These are phyloP conservation scores for Oreohelix idahoensis DNA, from an alignment of 1,140 invertebrate species.

Conservation along the genomic window DNA sequence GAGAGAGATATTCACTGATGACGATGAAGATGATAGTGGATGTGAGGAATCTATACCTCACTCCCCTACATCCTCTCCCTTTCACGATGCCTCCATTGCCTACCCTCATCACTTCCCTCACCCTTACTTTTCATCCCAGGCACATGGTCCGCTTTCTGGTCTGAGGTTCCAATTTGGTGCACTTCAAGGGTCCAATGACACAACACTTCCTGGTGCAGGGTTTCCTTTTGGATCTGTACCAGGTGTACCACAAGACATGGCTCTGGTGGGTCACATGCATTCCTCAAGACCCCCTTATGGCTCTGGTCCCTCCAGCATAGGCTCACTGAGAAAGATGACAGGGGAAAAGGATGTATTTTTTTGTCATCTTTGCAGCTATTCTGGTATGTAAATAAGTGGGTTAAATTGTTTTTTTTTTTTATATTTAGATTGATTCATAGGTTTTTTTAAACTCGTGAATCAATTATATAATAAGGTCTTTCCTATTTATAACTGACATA, in stretches of 20 bases:
- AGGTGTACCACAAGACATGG: background rate
- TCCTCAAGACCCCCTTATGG: slow-evolving; percentile 29
- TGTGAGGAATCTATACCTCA: background rate
- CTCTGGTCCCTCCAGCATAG: slow-evolving; percentile 38
- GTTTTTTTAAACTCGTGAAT: no score
- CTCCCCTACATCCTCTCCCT: background rate
- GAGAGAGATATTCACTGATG: slow-evolving; percentile 19
- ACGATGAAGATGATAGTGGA: background rate
- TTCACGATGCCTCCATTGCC: background rate
- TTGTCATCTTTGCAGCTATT: slow-evolving; percentile 68
- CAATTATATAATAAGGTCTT: no score
- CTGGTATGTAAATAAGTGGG: slow-evolving; percentile 64
- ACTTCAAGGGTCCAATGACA: background rate
- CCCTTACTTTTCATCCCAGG: background rate
- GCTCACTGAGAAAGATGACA: slow-evolving; percentile 36
- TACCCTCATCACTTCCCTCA: slow-evolving; percentile 9
- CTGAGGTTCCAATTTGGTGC: slow-evolving; percentile 8
- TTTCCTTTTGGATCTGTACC: slow-evolving; percentile 21
- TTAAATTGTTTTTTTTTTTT: background rate
- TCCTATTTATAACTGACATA: no score
- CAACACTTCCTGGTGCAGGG: background rate
- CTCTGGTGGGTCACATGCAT: background rate
- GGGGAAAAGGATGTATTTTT: slow-evolving; percentile 61
- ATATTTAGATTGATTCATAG: no score
- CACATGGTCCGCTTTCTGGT: background rate